Percentiles rank a stretch among this genome's conserved stretches.
phyloP scores from a whole-genome alignment of 2,113 vertebrate genomes.

The Pithys albifrons region DNA sequence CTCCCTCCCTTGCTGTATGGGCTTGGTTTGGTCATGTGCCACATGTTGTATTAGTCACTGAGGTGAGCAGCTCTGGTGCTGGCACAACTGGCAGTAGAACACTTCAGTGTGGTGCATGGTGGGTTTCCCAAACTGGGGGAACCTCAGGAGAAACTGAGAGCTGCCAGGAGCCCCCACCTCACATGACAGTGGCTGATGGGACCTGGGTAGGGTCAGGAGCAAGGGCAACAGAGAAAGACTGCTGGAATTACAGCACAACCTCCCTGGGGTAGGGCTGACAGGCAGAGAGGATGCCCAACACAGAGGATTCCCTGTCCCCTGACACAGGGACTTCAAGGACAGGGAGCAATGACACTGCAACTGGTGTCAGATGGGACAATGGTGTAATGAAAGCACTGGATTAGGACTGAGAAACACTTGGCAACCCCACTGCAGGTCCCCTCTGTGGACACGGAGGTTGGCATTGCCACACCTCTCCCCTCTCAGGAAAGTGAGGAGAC shows the following conservation, averaged over 20 bases:
- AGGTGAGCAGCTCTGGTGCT: neutral
- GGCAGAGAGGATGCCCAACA: neutral
- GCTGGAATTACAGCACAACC: neutral
- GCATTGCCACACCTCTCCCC: neutral
- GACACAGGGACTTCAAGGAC: neutral
- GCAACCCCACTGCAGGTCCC: neutral
- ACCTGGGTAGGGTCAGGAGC: neutral
- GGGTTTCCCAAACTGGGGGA: neutral
- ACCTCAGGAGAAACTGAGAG: neutral
- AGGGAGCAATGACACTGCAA: neutral
- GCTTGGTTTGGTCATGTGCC: neutral
- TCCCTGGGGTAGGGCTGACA: neutral
- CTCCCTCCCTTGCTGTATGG: neutral
- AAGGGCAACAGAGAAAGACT: neutral
- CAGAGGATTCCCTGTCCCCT: neutral
- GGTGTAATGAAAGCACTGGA: neutral
- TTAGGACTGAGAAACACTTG: fast-evolving
- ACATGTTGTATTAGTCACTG: fast-evolving
- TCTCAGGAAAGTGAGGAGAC: neutral
- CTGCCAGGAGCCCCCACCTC: neutral
- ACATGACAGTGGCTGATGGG: neutral
- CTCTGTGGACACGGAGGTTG: neutral
- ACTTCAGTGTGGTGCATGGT: neutral
- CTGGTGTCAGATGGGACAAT: neutral
- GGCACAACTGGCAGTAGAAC: neutral